Conservation (phyloP, 2,888 invertebrate species). For the Sesia apiformis region DNA sequence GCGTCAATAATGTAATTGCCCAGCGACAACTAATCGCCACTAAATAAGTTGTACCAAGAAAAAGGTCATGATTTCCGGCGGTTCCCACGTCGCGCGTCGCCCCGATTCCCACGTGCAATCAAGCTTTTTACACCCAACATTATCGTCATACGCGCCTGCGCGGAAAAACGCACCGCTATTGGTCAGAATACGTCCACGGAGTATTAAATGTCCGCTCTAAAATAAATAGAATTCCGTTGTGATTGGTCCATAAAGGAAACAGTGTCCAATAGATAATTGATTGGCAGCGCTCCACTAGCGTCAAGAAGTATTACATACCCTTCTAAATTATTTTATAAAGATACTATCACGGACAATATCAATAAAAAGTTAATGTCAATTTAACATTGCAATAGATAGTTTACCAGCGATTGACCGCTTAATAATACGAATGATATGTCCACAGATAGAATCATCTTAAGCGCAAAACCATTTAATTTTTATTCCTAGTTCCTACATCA, state of each 20-base stretch:
- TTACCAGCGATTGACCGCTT: neutral
- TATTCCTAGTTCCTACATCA: slow-evolving; percentile 41
- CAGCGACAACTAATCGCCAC: slow-evolving; percentile 23
- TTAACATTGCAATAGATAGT: neutral
- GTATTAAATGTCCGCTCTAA: slow-evolving; percentile 37
- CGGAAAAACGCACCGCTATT: slow-evolving; percentile 44
- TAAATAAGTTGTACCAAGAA: slow-evolving; percentile 24
- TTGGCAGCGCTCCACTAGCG: slow-evolving; percentile 10
- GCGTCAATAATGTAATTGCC: slow-evolving; percentile 11
- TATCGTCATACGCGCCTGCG: slow-evolving; percentile 51
- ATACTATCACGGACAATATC: neutral
- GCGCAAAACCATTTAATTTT: slow-evolving; percentile 35
- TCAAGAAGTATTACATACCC: neutral
- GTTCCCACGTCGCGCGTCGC: slow-evolving; percentile 52
- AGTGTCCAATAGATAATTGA: slow-evolving; percentile 24
- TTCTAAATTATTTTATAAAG: neutral
- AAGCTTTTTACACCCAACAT: slow-evolving; percentile 37
- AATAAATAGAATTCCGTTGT: slow-evolving; percentile 41
- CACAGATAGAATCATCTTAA: slow-evolving; percentile 18
- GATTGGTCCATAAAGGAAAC: slow-evolving; percentile 37
- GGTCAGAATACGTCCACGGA: slow-evolving; percentile 34
- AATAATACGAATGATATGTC: neutral
- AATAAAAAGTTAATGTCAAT: neutral
- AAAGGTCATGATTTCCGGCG: slow-evolving; percentile 24
- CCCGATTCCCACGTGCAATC: slow-evolving; percentile 58